Evolutionary conservation across 2,113 vertebrate species (phyloP).

Genomic region (Microcebus lehilahytsara): DNA sequence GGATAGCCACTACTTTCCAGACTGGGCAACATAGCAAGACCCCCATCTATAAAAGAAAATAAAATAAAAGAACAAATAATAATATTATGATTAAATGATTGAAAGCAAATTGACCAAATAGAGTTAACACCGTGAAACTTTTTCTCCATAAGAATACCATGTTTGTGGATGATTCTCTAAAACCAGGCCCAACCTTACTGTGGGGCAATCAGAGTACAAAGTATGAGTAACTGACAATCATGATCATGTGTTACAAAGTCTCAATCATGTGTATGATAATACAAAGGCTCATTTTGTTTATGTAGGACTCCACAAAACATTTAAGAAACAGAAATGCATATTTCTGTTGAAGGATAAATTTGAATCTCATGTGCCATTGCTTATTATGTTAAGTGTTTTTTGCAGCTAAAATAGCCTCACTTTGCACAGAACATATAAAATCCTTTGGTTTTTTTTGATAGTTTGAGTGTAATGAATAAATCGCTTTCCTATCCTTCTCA

Average conservation of each 20-base stretch:
- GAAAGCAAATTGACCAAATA: neutral
- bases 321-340: neutral
- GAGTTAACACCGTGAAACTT: neutral
- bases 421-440: neutral
- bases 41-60: neutral
- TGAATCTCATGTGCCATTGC: neutral
- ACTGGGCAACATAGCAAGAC: too few species aligned
- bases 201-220: neutral
- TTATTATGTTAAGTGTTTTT: neutral
- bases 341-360: neutral
- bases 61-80: too few species aligned
- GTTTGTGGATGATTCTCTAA: neutral
- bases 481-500: neutral
- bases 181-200: neutral
- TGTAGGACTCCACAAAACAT: neutral
- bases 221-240: rapidly evolving
- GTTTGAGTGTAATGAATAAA: neutral
- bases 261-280: too few species aligned
- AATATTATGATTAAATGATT: neutral
- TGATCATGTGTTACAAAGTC: neutral
- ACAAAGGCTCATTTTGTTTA: neutral
- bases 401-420: neutral
- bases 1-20: too few species aligned
- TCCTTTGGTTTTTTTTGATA: neutral
- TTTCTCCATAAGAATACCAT: neutral